Percentiles rank a stretch among this genome's conserved stretches.
phyloP scores from a whole-genome alignment of 2,888 invertebrate species.

The Agrochola litura region DNA sequence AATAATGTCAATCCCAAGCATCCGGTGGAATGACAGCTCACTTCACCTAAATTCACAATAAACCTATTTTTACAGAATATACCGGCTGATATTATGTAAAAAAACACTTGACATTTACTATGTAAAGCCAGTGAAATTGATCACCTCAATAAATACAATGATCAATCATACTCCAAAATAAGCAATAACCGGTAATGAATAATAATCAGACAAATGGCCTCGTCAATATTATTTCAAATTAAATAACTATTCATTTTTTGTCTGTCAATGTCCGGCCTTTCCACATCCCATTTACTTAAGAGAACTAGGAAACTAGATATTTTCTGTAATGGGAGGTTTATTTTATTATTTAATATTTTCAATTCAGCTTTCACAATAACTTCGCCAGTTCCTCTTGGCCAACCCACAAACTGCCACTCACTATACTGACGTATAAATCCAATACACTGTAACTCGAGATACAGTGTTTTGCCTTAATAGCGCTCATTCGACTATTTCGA shows the following conservation, averaged over 20 bases:
- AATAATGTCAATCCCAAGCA: too few species aligned
- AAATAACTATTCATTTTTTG: background rate
- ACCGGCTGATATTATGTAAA: too few species aligned
- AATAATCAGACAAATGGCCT: slow-evolving; percentile 8
- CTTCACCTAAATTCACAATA: too few species aligned
- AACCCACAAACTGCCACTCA: slow-evolving; percentile 31
- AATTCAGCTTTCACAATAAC: slow-evolving; percentile 29
- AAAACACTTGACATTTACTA: background rate
- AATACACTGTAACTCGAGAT: too few species aligned
- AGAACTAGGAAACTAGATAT: background rate
- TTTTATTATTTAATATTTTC: background rate
- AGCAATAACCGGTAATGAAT: background rate
- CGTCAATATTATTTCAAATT: slow-evolving; percentile 35
- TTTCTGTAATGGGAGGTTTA: background rate
- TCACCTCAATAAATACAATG: slow-evolving; percentile 23
- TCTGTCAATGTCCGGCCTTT: slow-evolving; percentile 5
- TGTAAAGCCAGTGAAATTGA: slow-evolving; percentile 16
- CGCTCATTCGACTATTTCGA: too few species aligned
- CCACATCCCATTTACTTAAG: background rate
- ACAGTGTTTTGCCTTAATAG: too few species aligned
- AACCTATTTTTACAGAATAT: too few species aligned
- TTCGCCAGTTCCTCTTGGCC: slow-evolving; percentile 17
- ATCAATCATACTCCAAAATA: slow-evolving; percentile 44
- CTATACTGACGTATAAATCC: background rate
- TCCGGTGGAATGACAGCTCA: too few species aligned